phyloP scores from a whole-genome alignment of 2,797 vertebrate species.

The Cheirogaleus major region DNA sequence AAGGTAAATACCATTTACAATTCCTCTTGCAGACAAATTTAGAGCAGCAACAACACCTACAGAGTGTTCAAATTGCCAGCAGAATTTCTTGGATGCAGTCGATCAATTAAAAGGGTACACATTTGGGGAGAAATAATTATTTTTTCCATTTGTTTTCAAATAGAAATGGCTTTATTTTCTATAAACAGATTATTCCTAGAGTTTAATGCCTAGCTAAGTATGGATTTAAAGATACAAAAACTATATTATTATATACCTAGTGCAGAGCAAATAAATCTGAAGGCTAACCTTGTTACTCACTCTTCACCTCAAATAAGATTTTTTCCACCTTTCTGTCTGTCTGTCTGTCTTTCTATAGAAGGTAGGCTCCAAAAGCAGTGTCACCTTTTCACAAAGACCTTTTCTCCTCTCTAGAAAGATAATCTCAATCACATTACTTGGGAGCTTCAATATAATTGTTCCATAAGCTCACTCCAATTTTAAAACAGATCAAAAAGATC shows the following conservation, averaged over 20 bases:
- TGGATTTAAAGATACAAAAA: conserved; percentile 38
- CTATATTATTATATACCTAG: not conserved
- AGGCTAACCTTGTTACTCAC: conserved; percentile 9
- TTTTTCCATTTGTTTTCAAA: conserved; percentile 73
- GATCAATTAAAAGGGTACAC: conserved; percentile 75
- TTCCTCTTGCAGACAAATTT: conserved; percentile 83
- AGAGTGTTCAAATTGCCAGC: conserved; percentile 72
- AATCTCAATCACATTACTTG: not conserved
- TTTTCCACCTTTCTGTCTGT: not conserved
- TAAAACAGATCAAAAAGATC: conserved; percentile 45
- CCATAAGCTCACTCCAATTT: conserved; percentile 30
- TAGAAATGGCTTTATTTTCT: conserved; percentile 67
- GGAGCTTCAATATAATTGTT: conserved; percentile 11
- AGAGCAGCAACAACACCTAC: conserved; percentile 82
- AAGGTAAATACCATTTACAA: conserved; percentile 87
- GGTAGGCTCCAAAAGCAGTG: not conserved
- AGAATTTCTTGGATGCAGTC: conserved; percentile 77
- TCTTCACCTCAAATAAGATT: not conserved
- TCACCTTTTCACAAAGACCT: conserved; percentile 5
- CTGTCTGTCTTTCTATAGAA: conserved; percentile 40
- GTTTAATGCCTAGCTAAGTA: conserved; percentile 47
- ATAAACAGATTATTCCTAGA: conserved; percentile 66
- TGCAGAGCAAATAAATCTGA: not conserved
- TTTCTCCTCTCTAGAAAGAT: conserved; percentile 29
- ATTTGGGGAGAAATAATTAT: conserved; percentile 71